Evolutionary conservation across 2,113 vertebrate species (phyloP), one percentile per base, ranked within the genome.

Genomic region (Laterallus jamaicensis): DNA sequence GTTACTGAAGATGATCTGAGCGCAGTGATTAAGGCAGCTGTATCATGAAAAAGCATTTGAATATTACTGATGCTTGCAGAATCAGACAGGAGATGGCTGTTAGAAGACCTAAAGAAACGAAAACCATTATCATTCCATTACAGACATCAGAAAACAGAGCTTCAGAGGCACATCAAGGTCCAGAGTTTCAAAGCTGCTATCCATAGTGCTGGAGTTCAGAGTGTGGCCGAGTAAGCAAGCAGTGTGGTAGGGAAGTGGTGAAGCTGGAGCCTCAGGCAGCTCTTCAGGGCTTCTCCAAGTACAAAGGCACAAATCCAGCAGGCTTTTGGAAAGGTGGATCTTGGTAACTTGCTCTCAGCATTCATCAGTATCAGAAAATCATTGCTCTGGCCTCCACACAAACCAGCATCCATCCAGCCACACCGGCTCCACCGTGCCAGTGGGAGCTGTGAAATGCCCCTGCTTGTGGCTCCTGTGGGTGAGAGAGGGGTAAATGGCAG

Each of bases 241-340:
- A 14, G 6, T 11, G 69, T 63, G 11, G 3, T 1, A 14, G 49
- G 7, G 76, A 32, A 55, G 1, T 0, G 0, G 9, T 9, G 19
- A 52, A 37, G 6, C 0, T 6, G 47, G 28, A 55, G 21, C 15
- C 55, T 54, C n/a, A 24, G n/a, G 4, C 0, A 29, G 9, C 55
- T 82, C 29, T 29, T 13, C 19, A 31, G 55, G 40, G 9, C 47
- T 77, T 35, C 13, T 32, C 59, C 59, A 54, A 21, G 24, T 1
- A 16, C 32, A 35, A 12, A 70, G 42, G 18, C 50, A 62, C 18
- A 63, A 59, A 74, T 9, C 28, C 17, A 31, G 9, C 1, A 7
- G 26, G 9, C 4, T 31, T 62, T 32, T 32, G n/a, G 60, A 19
- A 40, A 37, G 1, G 2, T 3, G 13, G 32, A 10, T 26, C 21